A percentile compares a stretch with the other conserved stretches of the same genome.
Conservation (phyloP, 2,888 invertebrate species). For the Acanthopleura granulata region DNA sequence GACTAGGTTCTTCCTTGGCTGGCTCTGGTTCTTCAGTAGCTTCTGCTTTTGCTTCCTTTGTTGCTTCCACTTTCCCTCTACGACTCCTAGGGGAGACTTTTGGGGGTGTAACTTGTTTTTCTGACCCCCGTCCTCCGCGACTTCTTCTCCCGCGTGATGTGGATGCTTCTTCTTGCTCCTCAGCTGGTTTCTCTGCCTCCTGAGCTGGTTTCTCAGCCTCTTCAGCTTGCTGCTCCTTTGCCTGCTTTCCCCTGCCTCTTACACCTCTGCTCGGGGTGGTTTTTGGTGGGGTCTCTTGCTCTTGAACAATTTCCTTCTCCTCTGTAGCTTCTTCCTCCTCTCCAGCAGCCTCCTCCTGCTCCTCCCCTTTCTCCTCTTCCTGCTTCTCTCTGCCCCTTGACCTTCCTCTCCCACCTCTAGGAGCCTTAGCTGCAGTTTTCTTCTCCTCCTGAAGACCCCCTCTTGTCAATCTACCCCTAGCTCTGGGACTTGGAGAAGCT, state of each 20-base stretch:
- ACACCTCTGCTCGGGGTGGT: not conserved
- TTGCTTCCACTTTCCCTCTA: not conserved
- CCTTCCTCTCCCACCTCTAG: not conserved
- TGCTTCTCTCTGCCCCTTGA: not conserved
- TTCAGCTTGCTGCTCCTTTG: not conserved
- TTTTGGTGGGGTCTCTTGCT: not conserved
- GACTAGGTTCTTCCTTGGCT: constrained; percentile 1
- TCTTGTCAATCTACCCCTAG: constrained; percentile 36
- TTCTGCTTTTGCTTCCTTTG: not conserved
- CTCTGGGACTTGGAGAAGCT: constrained; percentile 6
- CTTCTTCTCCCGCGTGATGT: not conserved
- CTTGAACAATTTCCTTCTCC: not conserved
- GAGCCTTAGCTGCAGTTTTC: not conserved
- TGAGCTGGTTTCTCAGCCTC: constrained; percentile 11
- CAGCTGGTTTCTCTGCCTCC: not conserved
- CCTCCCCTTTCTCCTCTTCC: not conserved
- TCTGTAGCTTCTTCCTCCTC: constrained; percentile 8
- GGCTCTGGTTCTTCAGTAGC: constrained; percentile 19
- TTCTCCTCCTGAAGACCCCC: constrained; percentile 38
- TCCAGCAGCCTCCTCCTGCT: not conserved
- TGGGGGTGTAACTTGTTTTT: not conserved
- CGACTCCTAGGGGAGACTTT: not conserved
- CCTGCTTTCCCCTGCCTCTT: not conserved
- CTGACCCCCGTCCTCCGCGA: not conserved
- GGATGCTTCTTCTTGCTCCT: not conserved